Conservation (phyloP, 2,888 invertebrate species). For the Chironomus riparius region DNA sequence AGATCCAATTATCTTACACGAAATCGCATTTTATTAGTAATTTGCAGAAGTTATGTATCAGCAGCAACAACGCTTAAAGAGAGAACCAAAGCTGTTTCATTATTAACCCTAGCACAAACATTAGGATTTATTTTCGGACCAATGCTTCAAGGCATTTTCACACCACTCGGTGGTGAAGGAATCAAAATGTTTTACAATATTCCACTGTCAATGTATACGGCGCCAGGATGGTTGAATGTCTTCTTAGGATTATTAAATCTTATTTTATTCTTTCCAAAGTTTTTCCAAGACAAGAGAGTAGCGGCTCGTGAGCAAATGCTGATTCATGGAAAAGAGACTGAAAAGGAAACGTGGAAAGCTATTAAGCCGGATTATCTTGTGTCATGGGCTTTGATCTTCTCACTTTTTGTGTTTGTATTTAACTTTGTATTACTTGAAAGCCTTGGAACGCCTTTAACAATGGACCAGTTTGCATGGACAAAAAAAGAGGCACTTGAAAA, state of each 20-base stretch:
- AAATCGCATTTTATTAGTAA: slow-evolving; percentile 47
- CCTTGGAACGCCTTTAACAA: slow-evolving; percentile 60
- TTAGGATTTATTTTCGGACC: slow-evolving; percentile 82
- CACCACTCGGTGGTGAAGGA: slow-evolving; percentile 64
- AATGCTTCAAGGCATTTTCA: slow-evolving; percentile 69
- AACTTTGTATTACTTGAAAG: slow-evolving; percentile 84
- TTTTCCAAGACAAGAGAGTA: slow-evolving; percentile 63
- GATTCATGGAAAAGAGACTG: slow-evolving; percentile 59
- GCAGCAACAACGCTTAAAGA: slow-evolving; percentile 72
- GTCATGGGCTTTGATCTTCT: slow-evolving; percentile 66
- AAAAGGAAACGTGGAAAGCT: slow-evolving; percentile 62
- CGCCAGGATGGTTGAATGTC: slow-evolving; percentile 77
- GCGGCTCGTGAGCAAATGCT: slow-evolving; percentile 72
- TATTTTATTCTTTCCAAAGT: slow-evolving; percentile 60
- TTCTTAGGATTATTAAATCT: slow-evolving; percentile 63
- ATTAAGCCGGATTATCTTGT: slow-evolving; percentile 65
- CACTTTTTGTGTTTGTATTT: slow-evolving; percentile 79
- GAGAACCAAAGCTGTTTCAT: slow-evolving; percentile 73
- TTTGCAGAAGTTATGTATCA: slow-evolving; percentile 74
- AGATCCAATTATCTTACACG: slow-evolving; percentile 25
- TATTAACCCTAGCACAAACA: slow-evolving; percentile 75
- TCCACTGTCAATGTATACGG: slow-evolving; percentile 78
- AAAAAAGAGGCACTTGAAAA: slow-evolving; percentile 66
- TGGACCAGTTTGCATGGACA: slow-evolving; percentile 84
- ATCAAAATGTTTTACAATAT: slow-evolving; percentile 46